These are phyloP conservation scores for Bucco capensis DNA, from an alignment of 2,113 vertebrate species.

Conservation along the genomic window DNA sequence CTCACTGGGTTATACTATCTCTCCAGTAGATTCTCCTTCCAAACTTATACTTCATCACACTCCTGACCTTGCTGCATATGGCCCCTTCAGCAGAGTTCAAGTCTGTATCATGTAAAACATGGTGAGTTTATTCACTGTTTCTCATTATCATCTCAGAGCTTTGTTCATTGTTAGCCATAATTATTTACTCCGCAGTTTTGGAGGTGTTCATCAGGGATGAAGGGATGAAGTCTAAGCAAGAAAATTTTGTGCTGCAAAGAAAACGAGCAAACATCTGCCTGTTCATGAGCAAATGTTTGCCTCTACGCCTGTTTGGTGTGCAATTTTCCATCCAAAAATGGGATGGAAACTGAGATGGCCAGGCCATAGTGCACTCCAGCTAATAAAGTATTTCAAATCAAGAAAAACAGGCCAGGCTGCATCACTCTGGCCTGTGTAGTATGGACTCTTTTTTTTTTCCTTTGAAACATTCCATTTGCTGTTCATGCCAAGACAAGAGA, in stretches of 20 bases:
- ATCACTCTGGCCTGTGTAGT: background rate
- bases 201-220: background rate
- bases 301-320: background rate
- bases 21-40: slow-evolving; percentile 36
- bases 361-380: background rate
- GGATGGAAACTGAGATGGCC: background rate
- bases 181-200: background rate
- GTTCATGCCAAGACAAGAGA: slow-evolving; percentile 42
- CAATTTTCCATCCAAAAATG: slow-evolving; percentile 26
- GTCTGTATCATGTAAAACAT: background rate
- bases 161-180: background rate
- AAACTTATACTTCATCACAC: slow-evolving; percentile 32
- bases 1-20: slow-evolving; percentile 31
- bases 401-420: slow-evolving; percentile 40
- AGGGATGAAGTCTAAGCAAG: background rate
- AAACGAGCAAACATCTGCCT: accelerated
- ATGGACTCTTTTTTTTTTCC: background rate
- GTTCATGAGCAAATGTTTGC: background rate
- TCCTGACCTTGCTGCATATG: slow-evolving; percentile 4
- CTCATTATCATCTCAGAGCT: background rate
- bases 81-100: slow-evolving; percentile 20
- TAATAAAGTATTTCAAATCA: slow-evolving; percentile 21
- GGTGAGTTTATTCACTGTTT: background rate
- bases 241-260: background rate
- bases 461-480: slow-evolving; percentile 35